Evolutionary conservation across 2,888 invertebrate genomes (phyloP), one percentile per base, ranked within the genome.

Genomic region (Melanargia galathea): DNA sequence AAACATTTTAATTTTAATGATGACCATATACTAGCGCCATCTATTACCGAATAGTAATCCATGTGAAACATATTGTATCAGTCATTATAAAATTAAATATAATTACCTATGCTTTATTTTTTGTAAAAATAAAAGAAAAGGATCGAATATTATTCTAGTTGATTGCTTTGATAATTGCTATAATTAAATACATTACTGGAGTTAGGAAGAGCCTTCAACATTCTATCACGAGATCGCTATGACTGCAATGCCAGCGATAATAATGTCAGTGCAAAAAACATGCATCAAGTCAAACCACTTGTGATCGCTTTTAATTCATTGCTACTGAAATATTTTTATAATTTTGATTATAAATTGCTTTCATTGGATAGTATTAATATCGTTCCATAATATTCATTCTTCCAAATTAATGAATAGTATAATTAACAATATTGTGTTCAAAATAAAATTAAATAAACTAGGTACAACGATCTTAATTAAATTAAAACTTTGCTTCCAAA

Each of bases 121-220:
- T 24, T 8, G 5, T 24, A n/a, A 48, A 54, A 43, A 18, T 30
- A 38, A 43, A 43, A 61, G 22, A 61, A 57, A 55, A 30, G 45
- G 55, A 26, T 54, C 61, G 24, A 61, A 59, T 38, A 45, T 51
- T 65, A 63, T 46, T 65, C 40, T 40, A 61, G 51, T 61, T 61
- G 63, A 63, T 54, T 63, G 60, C 58, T 67, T 60, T 67, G 59
- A 63, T 67, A 67, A 65, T 67, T 60, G 58, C 58, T 49, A 65
- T 56, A 67, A 65, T 69, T 71, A 68, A 66, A 65, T 56, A 64
- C 64, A 66, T 66, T 69, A 66, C 57, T 69, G 48, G 62, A 68
- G 65, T 67, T 71, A 85, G 87, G 87, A 87, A 87, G 86, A 86
- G 81, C 87, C 87, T 87, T 87, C 85, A 80, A 75, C 77, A 77